Evolutionary conservation across 2,113 vertebrate species (phyloP).

Genomic region (Nothoprocta pentlandii): DNA sequence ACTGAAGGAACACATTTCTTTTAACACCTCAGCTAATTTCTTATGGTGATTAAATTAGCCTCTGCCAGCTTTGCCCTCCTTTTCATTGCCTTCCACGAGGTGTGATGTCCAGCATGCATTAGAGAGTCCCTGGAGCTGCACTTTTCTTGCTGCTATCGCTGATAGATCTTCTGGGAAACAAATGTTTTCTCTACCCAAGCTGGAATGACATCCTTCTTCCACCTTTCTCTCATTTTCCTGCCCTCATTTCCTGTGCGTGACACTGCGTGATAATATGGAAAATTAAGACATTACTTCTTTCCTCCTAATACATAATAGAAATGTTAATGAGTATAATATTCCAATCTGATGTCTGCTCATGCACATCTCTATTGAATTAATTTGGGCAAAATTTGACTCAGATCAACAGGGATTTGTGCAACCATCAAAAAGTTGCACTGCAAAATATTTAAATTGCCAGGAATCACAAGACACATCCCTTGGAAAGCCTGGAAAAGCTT

Average conservation of each 20-base stretch:
- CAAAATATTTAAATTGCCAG: neutral
- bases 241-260: neutral
- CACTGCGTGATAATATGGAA: neutral
- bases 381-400: neutral
- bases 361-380: neutral
- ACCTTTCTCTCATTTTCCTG: neutral
- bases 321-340: neutral
- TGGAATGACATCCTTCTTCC: neutral
- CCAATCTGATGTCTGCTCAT: neutral
- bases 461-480: neutral
- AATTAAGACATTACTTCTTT: no score
- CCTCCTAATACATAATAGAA: no score
- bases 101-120: neutral
- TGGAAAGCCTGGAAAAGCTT: neutral
- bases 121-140: neutral
- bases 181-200: neutral
- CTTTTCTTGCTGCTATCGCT: neutral
- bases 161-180: neutral
- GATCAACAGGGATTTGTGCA: neutral
- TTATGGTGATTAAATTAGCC: no score
- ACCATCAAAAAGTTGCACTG: neutral
- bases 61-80: no score
- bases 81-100: no score
- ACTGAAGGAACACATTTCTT: neutral
- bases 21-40: no score